Conservation (phyloP, 2,888 invertebrate species). For the Andrena minutula region DNA sequence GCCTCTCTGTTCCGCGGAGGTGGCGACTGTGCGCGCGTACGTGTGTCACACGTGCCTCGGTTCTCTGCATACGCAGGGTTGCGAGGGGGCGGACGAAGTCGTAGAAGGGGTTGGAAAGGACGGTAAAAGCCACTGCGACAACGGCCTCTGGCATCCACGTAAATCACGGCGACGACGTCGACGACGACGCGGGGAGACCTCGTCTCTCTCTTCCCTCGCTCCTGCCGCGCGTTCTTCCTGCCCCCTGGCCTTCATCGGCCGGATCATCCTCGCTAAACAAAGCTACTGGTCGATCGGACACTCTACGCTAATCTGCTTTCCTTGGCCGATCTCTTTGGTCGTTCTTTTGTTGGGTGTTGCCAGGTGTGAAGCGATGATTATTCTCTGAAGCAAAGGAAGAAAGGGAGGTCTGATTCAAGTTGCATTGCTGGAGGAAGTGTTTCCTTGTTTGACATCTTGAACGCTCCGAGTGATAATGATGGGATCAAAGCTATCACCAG, state of each 20-base stretch:
- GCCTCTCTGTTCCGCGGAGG: conserved; percentile 16
- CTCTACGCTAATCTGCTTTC: conserved; percentile 5
- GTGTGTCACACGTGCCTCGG: not conserved
- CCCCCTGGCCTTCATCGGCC: conserved; percentile 27
- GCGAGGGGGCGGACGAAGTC: not conserved
- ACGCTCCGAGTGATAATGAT: no score
- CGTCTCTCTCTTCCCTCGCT: conserved; percentile 40
- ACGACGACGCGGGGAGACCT: conserved; percentile 49
- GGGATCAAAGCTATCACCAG: no score
- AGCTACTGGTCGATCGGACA: conserved; percentile 42
- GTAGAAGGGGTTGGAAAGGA: conserved; percentile 33
- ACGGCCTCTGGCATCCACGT: conserved; percentile 63
- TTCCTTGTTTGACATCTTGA: no score
- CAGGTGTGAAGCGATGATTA: not conserved
- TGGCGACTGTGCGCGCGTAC: conserved; percentile 7
- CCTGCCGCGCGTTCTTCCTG: conserved; percentile 23
- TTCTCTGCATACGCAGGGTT: not conserved
- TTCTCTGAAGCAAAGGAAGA: no score
- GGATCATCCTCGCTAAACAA: conserved; percentile 59
- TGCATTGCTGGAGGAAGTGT: no score
- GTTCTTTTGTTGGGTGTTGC: conserved; percentile 3
- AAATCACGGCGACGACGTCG: conserved; percentile 68
- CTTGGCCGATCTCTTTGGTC: conserved; percentile 13
- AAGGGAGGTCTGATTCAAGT: no score
- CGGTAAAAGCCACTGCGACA: conserved; percentile 68